Evolutionary conservation across 2,797 vertebrate species (phyloP), one percentile per base, ranked within the genome.

Genomic region (Nothura maculosa): DNA sequence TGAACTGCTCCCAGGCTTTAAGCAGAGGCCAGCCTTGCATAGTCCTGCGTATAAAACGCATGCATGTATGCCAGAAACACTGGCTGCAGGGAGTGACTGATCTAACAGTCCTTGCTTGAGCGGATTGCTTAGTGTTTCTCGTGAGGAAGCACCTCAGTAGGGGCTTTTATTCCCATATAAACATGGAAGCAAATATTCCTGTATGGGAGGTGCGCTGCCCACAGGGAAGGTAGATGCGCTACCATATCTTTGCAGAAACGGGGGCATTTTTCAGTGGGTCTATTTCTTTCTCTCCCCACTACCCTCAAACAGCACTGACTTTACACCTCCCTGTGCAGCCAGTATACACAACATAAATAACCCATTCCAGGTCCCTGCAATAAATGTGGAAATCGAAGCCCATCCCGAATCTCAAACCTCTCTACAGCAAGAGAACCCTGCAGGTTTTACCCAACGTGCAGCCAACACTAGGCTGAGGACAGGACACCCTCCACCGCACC

Each of bases 21-120:
- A 82, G 55, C 0, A 73, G 30, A 25, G 54, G 1, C 3, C 36
- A 61, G 69, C 10, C 10, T 38, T 45, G n/a, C 0, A 0, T 25
- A 70, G 58, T 91, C 8, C 64, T 80, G 30, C 24, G 38, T 24
- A 40, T 25, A 62, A 64, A 81, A 20, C 73, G 60, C 25, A 48
- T 4, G 6, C 6, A 24, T 10, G 7, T 6, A 5, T 9, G 4
- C 54, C 43, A 55, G n/a, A 73, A 55, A 72, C 74, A 80, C 78
- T 38, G 58, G 12, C 0, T 6, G 6, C 25, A 57, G 21, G 10
- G 27, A 61, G 28, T 50, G 63, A 62, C 21, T 13, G n/a, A 69
- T 79, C 40, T 76, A 58, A 66, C 15, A 38, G 42, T 76, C 58
- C 45, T 81, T 54, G 12, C 22, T 83, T 80, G 50, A 58, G 15